Conservation (phyloP, 2,888 invertebrate species). For the Luffia ferchaultella region DNA sequence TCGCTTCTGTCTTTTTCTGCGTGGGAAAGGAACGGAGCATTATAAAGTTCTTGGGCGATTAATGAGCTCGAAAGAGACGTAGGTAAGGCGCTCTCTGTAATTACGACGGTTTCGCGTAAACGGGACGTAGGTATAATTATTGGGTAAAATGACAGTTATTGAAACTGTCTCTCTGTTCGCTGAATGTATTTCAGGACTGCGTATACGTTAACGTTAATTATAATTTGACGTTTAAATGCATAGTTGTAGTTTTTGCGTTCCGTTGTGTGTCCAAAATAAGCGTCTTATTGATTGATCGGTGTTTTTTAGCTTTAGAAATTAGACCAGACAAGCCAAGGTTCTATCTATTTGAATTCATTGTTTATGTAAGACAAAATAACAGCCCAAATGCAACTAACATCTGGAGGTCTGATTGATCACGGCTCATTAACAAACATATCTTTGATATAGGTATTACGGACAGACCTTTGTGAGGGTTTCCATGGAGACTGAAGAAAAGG, state of each 20-base stretch:
- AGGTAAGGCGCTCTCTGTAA: conserved; percentile 41
- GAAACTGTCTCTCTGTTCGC: conserved; percentile 50
- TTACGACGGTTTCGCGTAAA: conserved; percentile 53
- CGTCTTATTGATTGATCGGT: too few species aligned
- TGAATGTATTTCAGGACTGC: conserved; percentile 31
- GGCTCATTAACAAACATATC: too few species aligned
- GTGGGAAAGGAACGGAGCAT: conserved; percentile 52
- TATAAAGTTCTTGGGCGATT: conserved; percentile 37
- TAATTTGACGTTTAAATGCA: too few species aligned
- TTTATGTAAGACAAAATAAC: too few species aligned
- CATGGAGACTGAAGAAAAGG: too few species aligned
- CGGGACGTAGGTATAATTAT: conserved; percentile 58
- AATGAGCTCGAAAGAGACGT: conserved; percentile 58
- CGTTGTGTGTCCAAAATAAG: too few species aligned
- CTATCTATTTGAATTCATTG: conserved; percentile 19
- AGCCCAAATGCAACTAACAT: too few species aligned
- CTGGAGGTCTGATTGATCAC: too few species aligned
- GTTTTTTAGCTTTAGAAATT: too few species aligned
- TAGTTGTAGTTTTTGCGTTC: too few species aligned
- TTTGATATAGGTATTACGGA: too few species aligned
- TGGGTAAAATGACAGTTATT: conserved; percentile 57
- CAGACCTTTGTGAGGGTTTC: too few species aligned
- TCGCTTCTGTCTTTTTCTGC: conserved; percentile 18
- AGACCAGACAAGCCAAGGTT: conserved; percentile 31
- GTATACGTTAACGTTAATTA: conserved; percentile 48